Base-by-base conservation (phyloP, 2,888 invertebrate genomes). In the Ommatoiulus sabulosus region DNA sequence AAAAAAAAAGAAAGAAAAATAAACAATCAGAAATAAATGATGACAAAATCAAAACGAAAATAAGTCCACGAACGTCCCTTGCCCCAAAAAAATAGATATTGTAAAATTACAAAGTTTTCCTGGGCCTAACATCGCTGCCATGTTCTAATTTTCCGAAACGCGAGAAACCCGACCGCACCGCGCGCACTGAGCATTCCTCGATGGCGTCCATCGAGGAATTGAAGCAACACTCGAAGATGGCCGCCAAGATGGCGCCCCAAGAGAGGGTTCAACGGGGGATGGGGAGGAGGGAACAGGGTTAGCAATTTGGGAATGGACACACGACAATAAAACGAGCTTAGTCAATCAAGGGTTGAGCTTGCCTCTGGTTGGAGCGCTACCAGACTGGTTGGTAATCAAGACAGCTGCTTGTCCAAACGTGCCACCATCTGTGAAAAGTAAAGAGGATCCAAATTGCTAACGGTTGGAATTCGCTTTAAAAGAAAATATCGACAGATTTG, bases 401-500 rank as follows among this genome's bases (percentile, higher is more conserved):
- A 85, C 85, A 85, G 85, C 46, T 46, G 85, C 85, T 85, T 85
- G 85, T 85, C 85, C 85, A 85, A 85, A 46, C 46, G 85, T 85
- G 85, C 85, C 85, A 85, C 85, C 44, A 85, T 85, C 85, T 85
- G 85, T 85, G 85, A 85, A 85, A 85, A 85, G 85, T 85, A 85
- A 85, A 85, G 85, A 85, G 85, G 44, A 85, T 46, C 85, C 44
- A 44, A 46, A 85, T 85, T 85, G 85, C 46, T 85, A 44, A 72
- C 72, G 72, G 72, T 72, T 72, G 72, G 72, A 72, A 24, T 85
- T 85, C 44, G 46, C 44, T 85, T 85, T 15, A 85, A 85, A 24
- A 44, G 46, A 85, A 85, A 43, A 85, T 85, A 85, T 44, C 10
- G 17, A 43, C 44, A 85, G 46, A 85, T 46, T 85, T 35, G 1